phyloP scores from a whole-genome alignment of 2,113 vertebrate species.

The Stictonetta naevosa region DNA sequence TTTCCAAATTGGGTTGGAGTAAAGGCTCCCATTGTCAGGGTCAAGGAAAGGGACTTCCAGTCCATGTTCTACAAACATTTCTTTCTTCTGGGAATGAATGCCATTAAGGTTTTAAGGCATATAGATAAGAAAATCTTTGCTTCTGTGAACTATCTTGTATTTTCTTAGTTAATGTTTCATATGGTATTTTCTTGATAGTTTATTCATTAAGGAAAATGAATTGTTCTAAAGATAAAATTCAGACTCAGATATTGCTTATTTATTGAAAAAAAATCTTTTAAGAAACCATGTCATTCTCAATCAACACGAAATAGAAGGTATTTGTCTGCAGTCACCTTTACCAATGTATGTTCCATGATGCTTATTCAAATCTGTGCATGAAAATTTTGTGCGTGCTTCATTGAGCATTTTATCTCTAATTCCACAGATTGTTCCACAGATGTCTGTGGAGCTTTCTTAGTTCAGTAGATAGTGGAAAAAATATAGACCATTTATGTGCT shows the following conservation, averaged over 20 bases:
- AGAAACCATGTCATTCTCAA: background rate
- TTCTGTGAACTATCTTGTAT: background rate
- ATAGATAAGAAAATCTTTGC: background rate
- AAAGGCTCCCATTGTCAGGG: background rate
- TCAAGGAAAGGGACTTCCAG: conserved; percentile 40
- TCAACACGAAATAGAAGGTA: background rate
- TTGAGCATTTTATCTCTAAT: background rate
- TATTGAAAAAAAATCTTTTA: background rate
- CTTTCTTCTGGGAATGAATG: conserved; percentile 52
- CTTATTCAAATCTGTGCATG: background rate
- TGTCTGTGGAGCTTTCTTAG: background rate
- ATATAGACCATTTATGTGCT: background rate
- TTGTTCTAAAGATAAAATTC: background rate
- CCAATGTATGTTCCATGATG: background rate
- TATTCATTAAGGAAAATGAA: background rate
- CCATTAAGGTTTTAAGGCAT: background rate
- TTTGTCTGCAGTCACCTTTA: background rate
- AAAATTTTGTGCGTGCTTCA: background rate
- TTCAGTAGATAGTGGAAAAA: background rate
- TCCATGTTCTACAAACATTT: background rate
- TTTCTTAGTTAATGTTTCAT: background rate
- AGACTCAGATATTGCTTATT: background rate
- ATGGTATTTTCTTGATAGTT: background rate
- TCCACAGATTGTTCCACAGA: background rate
- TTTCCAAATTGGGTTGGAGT: background rate